Evolutionary conservation across 2,888 invertebrate genomes (phyloP).

Genomic region (Eupithecia centaureata): DNA sequence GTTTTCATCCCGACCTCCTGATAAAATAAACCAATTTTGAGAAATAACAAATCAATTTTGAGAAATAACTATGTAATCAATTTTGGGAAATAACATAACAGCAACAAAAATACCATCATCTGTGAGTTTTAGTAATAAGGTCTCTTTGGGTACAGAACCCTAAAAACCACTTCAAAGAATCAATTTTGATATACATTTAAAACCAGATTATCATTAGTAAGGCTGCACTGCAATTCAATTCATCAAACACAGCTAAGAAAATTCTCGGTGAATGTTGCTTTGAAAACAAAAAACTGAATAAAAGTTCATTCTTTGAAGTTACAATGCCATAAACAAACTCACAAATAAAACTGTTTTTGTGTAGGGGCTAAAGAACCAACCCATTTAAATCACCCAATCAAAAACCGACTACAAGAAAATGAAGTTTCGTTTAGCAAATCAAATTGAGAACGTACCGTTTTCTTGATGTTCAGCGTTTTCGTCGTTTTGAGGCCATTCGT

Average conservation of each 20-base stretch:
- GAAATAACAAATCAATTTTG: neutral
- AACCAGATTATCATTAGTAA: neutral
- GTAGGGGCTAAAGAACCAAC: neutral
- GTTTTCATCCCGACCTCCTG: constrained; percentile 67
- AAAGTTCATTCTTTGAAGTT: neutral
- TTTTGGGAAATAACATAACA: neutral
- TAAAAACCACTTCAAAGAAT: too few relatives aligned
- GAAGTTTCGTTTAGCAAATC: neutral
- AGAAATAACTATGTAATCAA: too few relatives aligned
- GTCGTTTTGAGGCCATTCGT: constrained; percentile 76
- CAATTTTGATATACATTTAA: too few relatives aligned
- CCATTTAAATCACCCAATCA: neutral
- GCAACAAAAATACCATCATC: too few relatives aligned
- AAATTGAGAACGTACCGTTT: constrained; percentile 55
- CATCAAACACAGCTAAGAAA: neutral
- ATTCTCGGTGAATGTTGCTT: neutral
- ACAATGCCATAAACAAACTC: neutral
- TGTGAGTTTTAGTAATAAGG: too few relatives aligned
- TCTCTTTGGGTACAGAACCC: too few relatives aligned
- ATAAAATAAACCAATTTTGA: too few relatives aligned
- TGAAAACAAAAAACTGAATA: neutral
- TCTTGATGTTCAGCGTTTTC: constrained; percentile 71
- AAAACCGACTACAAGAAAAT: neutral
- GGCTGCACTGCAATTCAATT: neutral
- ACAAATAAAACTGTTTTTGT: neutral